Conservation (phyloP, 2,797 vertebrate genomes). For the Enteromius unitaeniatus region DNA sequence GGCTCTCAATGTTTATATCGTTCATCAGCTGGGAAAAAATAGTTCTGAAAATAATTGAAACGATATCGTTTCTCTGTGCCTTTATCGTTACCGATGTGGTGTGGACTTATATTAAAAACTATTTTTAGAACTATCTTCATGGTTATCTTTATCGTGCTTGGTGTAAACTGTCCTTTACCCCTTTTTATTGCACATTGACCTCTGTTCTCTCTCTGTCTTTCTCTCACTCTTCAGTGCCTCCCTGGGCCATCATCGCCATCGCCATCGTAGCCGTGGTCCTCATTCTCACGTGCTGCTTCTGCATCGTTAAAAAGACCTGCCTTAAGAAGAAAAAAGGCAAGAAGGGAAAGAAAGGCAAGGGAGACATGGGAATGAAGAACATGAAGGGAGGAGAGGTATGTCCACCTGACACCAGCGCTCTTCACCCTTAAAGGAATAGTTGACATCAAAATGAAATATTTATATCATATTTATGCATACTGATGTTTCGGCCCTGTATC, state of each 20-base stretch:
- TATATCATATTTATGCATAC: neutral
- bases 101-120: too few relatives aligned
- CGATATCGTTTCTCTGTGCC: too few relatives aligned
- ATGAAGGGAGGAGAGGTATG: conserved; percentile 84
- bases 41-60: too few relatives aligned
- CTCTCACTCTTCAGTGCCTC: conserved; percentile 81
- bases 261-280: conserved; percentile 91
- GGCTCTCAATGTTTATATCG: too few relatives aligned
- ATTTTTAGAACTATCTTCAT: too few relatives aligned
- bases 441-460: neutral
- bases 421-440: neutral
- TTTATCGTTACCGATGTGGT: too few relatives aligned
- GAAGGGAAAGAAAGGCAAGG: conserved; percentile 96
- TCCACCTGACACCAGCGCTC: conserved; percentile 38
- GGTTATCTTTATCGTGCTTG: too few relatives aligned
- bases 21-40: too few relatives aligned
- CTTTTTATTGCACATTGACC: neutral
- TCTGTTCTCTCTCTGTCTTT: conserved; percentile 70
- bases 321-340: conserved; percentile 99
- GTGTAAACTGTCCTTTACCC: too few relatives aligned
- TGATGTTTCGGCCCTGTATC: neutral
- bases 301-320: conserved; percentile 98
- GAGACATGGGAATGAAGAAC: conserved; percentile 85
- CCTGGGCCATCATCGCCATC: conserved; percentile 95
- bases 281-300: conserved; percentile 96